Evolutionary conservation across 2,113 vertebrate species (phyloP).

Genomic region (Lepisosteus osseus): DNA sequence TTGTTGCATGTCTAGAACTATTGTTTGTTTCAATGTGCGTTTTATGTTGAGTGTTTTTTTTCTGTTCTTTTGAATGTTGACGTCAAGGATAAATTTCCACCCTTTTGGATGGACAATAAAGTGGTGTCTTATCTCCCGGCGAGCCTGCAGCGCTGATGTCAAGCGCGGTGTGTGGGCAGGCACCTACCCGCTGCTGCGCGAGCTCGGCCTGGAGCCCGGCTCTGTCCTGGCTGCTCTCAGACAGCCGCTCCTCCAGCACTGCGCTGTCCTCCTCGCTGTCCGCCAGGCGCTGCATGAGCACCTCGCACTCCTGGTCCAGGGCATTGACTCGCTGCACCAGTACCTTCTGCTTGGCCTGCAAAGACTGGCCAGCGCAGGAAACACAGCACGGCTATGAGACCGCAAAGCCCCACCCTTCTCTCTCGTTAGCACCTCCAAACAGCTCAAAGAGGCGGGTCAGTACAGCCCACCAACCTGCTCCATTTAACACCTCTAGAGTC

Average conservation of each 20-base stretch:
- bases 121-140: no score
- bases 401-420: neutral
- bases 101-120: no score
- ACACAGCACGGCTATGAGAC: neutral
- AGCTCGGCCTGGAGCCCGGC: slow-evolving; percentile 56
- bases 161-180: no score
- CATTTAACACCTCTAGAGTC: no score
- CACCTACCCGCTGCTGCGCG: slow-evolving; percentile 69
- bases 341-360: slow-evolving; percentile 77
- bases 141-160: neutral
- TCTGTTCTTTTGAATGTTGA: no score
- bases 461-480: no score
- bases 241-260: slow-evolving; percentile 54
- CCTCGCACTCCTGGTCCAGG: slow-evolving; percentile 75
- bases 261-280: slow-evolving; percentile 65
- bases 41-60: no score
- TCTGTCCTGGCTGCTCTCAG: slow-evolving; percentile 47
- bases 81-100: no score
- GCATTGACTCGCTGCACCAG: slow-evolving; percentile 74
- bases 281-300: slow-evolving; percentile 65
- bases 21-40: no score
- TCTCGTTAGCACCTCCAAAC: neutral
- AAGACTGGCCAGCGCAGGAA: slow-evolving; percentile 61
- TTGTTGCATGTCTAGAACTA: no score
- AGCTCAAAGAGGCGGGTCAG: neutral